Evolutionary conservation across 2,113 vertebrate genomes (phyloP), one percentile per base, ranked within the genome.

Genomic region (Halichoerus grypus): DNA sequence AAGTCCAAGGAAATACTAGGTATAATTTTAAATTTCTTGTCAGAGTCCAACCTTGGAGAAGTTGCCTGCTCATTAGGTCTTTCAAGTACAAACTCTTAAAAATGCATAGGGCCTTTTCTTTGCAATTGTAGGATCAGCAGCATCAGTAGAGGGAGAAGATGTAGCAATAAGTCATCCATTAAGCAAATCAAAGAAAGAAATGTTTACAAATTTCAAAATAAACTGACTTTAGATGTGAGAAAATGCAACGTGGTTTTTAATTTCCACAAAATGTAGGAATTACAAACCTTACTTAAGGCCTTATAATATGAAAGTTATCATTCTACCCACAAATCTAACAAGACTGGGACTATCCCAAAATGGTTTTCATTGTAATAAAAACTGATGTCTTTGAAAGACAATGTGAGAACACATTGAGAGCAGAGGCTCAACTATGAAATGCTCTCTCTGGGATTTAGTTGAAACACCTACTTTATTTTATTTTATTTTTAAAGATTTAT

Each of bases 171-270:
- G 67, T 57, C 42, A 91, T 87, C 82, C 51, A 91, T 15, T 76
- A 86, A 59, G 65, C 49, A 81, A 90, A 93, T 77, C 55, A 28
- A 63, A 63, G 26, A 81, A 87, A 85, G 18, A 82, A 79, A 28
- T 71, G 28, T 46, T 90, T n/a, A 79, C 4, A 71, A 77, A 72
- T 82, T 81, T 93, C 93, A 61, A 93, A 86, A 89, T 79, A 90
- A 95, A 87, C 18, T 87, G 39, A 96, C 49, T 95, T 96, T 51
- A 39, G 77, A 82, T 49, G 31, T n/a, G 16, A 93, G 24, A 88
- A 76, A 57, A 95, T 42, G 33, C 33, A 85, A 69, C 0, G 0
- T 9, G 28, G 2, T 59, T 74, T 92, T 92, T 84, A 91, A 92
- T 79, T 83, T 80, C 49, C 83, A 94, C 22, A 87, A 95, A 82